phyloP scores from a whole-genome alignment of 2,888 invertebrate species.

The Fragum sueziense region DNA sequence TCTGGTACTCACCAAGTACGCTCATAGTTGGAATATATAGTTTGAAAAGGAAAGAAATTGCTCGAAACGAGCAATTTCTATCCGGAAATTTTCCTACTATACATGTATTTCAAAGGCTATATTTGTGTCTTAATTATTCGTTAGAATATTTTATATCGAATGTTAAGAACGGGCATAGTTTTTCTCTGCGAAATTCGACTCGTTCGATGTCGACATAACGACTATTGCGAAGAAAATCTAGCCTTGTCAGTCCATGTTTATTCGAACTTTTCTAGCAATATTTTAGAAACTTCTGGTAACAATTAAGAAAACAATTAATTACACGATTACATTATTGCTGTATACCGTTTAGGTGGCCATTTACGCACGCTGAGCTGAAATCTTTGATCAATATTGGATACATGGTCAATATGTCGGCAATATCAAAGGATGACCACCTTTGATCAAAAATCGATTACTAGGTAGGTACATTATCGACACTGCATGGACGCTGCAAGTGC shows the following conservation, averaged over 20 bases:
- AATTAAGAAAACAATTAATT: background rate
- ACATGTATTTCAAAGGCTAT: no score
- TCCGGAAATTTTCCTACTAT: no score
- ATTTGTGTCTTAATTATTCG: no score
- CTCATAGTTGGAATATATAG: no score
- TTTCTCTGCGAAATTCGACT: background rate
- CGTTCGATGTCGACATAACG: background rate
- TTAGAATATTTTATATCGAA: no score
- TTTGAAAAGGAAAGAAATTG: no score
- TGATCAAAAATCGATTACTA: constrained; percentile 6
- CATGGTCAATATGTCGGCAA: background rate
- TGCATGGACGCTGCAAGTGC: background rate
- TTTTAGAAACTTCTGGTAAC: background rate
- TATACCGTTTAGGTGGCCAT: background rate
- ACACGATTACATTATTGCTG: background rate
- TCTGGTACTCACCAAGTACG: no score
- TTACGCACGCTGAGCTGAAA: constrained; percentile 8
- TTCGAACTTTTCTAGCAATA: background rate
- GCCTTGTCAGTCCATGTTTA: background rate
- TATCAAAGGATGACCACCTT: background rate
- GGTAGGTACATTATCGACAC: background rate
- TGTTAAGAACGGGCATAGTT: no score
- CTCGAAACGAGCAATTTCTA: no score
- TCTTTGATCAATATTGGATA: constrained; percentile 15
- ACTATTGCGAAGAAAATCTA: background rate